Evolutionary conservation across 2,113 vertebrate species (phyloP).

Genomic region (Dascyllus trimaculatus): DNA sequence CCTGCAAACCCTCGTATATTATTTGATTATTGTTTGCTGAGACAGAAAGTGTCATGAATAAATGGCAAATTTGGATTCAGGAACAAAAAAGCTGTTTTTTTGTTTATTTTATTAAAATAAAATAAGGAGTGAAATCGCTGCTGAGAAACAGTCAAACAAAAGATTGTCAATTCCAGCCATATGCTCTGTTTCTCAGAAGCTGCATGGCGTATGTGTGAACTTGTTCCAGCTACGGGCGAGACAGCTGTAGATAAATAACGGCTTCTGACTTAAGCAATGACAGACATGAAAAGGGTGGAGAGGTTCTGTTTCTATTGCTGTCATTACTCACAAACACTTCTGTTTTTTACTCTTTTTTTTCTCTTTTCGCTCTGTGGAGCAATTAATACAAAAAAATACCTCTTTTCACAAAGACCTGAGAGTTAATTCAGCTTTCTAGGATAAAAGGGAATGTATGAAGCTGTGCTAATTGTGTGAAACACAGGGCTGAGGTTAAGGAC

Average conservation of each 20-base stretch:
- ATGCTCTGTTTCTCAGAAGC: constrained; percentile 62
- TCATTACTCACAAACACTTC: constrained; percentile 11
- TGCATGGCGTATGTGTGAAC: constrained; percentile 28
- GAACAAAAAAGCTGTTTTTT: too few relatives aligned
- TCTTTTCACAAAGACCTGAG: constrained; percentile 28
- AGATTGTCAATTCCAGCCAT: constrained; percentile 39
- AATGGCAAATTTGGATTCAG: too few relatives aligned
- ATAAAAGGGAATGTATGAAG: constrained; percentile 9
- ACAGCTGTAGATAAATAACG: constrained; percentile 81
- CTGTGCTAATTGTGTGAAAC: constrained; percentile 34
- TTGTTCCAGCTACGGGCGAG: constrained; percentile 52
- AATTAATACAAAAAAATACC: not conserved
- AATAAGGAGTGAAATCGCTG: not conserved
- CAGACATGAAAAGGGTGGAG: constrained; percentile 69
- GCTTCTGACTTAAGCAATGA: constrained; percentile 73
- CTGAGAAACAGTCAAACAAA: constrained; percentile 11
- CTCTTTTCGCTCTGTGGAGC: constrained; percentile 5
- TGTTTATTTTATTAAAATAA: too few relatives aligned
- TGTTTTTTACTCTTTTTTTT: not conserved
- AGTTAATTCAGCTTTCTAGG: constrained; percentile 32
- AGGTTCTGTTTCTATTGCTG: constrained; percentile 29
- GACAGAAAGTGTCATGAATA: too few relatives aligned
- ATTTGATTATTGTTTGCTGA: too few relatives aligned
- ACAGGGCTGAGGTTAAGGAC: constrained; percentile 53
- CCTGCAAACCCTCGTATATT: too few relatives aligned